These are phyloP conservation scores for Elysia chlorotica DNA, from an alignment of 1,140 invertebrate genomes.

Conservation along the genomic window DNA sequence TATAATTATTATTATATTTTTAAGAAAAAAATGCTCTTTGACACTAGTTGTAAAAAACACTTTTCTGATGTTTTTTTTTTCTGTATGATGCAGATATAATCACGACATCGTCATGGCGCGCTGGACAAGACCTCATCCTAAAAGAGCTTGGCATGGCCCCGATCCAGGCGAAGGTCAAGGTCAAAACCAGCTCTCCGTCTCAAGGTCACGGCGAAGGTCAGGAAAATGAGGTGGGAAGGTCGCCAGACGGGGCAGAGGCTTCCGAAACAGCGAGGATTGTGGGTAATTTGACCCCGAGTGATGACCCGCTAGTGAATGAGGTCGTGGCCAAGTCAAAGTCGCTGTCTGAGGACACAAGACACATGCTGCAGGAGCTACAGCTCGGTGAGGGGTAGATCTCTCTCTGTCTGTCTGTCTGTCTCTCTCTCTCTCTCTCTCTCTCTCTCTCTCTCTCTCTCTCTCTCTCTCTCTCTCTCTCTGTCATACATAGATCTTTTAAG, in stretches of 20 bases:
- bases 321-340: constrained; percentile 34
- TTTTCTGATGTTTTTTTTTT: no score
- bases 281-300: constrained; percentile 24
- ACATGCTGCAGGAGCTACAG: constrained; percentile 49
- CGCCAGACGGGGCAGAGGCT: constrained; percentile 17
- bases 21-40: no score
- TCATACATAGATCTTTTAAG: no score
- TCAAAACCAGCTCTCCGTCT: no score
- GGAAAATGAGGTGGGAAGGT: not conserved
- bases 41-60: no score
- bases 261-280: constrained; percentile 17
- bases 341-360: constrained; percentile 46
- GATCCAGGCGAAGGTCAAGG: constrained; percentile 26
- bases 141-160: constrained; percentile 52
- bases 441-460: not conserved
- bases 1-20: no score
- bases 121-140: constrained; percentile 50
- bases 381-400: constrained; percentile 26
- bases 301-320: not conserved
- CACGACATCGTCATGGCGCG: constrained; percentile 56
- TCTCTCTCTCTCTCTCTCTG: not conserved
- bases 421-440: not conserved
- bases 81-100: constrained; percentile 59
- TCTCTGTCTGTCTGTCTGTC: not conserved
- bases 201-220: no score